Conservation (phyloP, 2,113 vertebrate species). For the Mobula hypostoma region DNA sequence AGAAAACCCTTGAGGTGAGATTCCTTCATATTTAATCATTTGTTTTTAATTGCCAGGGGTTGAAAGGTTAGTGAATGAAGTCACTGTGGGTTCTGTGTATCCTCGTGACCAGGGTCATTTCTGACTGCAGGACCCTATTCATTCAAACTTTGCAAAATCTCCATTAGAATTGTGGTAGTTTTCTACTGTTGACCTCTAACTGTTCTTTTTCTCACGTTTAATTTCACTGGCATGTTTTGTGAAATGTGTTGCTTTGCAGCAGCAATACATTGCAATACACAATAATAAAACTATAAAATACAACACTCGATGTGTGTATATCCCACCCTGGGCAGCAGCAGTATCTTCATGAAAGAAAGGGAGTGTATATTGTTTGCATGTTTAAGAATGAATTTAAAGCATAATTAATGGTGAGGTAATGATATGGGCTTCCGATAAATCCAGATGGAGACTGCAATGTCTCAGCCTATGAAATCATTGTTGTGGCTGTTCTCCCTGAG, state of each 20-base stretch:
- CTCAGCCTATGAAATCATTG: not conserved
- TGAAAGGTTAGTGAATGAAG: not conserved
- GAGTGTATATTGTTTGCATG: not conserved
- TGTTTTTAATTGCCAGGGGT: not conserved
- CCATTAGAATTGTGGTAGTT: not conserved
- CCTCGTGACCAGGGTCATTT: not conserved
- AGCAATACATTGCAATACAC: too few species aligned
- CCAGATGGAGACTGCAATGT: not conserved
- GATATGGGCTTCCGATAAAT: not conserved
- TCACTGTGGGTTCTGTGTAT: not conserved
- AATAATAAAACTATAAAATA: too few species aligned
- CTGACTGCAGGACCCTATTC: not conserved
- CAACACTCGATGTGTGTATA: too few species aligned
- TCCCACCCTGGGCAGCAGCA: too few species aligned
- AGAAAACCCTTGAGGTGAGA: not conserved
- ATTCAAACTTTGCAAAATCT: not conserved
- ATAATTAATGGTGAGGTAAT: slow-evolving; percentile 2
- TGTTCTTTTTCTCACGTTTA: not conserved
- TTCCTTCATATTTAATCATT: not conserved
- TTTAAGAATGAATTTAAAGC: not conserved
- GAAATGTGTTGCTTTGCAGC: too few species aligned
- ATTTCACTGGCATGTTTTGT: too few species aligned
- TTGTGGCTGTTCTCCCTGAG: not conserved
- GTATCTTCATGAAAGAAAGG: too few species aligned
- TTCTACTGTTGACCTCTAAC: not conserved